Percentiles rank a stretch among this genome's conserved stretches.
These are phyloP conservation scores for Diadophis punctatus DNA, from an alignment of 2,113 vertebrate species.

Conservation along the genomic window DNA sequence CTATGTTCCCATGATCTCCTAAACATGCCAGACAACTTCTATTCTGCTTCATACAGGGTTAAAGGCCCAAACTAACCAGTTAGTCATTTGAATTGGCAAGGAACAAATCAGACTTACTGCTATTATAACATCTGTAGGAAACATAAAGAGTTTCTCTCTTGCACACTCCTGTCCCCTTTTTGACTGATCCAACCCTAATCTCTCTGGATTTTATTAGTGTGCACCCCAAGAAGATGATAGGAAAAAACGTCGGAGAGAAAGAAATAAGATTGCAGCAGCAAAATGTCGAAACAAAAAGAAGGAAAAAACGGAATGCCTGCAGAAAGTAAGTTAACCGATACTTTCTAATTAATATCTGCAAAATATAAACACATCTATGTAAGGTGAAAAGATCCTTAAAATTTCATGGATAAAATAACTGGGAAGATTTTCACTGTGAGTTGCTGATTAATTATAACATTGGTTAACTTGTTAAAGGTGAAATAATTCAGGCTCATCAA, in stretches of 20 bases:
- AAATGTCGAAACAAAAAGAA: constrained; percentile 98
- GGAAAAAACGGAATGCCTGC: constrained; percentile 90
- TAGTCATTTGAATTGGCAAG: neutral
- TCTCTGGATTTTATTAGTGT: constrained; percentile 60
- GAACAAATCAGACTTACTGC: neutral
- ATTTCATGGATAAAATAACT: neutral
- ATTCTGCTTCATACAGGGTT: neutral
- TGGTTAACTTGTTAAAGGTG: neutral
- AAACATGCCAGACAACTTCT: neutral
- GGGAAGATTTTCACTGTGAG: neutral
- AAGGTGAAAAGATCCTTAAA: neutral
- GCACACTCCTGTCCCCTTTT: neutral
- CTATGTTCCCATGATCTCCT: neutral
- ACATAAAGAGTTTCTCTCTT: neutral
- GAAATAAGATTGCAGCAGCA: constrained; percentile 94
- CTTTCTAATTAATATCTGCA: neutral
- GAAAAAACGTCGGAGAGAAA: constrained; percentile 88
- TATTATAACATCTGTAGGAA: neutral
- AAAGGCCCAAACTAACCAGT: neutral
- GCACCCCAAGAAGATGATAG: constrained; percentile 82
- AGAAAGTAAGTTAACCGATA: constrained; percentile 77
- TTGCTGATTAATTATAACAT: neutral
- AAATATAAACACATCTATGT: neutral
- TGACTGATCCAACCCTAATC: neutral
- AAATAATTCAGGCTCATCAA: neutral